Conservation (phyloP, 2,797 vertebrate species). For the Scyliorhinus canicula region DNA sequence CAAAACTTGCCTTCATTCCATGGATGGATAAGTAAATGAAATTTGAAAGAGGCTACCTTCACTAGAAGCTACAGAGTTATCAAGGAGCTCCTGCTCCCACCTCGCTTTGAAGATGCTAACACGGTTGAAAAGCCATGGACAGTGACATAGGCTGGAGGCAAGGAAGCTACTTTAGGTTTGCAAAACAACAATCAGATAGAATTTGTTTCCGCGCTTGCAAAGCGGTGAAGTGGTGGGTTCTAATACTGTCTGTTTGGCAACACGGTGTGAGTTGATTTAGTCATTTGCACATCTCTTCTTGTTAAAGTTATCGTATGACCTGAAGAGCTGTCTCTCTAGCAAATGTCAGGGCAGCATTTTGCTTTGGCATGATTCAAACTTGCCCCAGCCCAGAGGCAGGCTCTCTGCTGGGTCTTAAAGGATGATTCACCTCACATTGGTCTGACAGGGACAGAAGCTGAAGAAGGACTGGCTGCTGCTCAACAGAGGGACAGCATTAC, state of each 20-base stretch:
- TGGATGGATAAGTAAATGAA: neutral
- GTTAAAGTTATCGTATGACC: neutral
- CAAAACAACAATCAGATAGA: neutral
- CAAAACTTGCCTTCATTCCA: neutral
- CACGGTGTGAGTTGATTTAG: neutral
- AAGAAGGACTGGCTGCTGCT: neutral
- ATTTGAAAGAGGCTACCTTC: neutral
- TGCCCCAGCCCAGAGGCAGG: neutral
- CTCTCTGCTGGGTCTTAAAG: neutral
- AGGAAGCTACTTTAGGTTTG: neutral
- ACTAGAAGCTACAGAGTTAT: neutral
- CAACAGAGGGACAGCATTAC: neutral
- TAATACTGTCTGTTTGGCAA: neutral
- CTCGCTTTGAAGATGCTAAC: neutral
- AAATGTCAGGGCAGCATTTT: neutral
- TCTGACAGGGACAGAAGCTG: slow-evolving; percentile 11
- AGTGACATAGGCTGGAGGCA: neutral
- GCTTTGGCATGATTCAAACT: neutral
- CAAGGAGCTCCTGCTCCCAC: neutral
- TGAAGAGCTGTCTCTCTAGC: neutral
- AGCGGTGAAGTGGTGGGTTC: neutral
- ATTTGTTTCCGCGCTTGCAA: neutral
- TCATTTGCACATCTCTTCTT: neutral
- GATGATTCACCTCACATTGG: neutral
- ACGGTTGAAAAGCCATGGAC: neutral